Evolutionary conservation across 2,113 vertebrate genomes (phyloP), one percentile per base, ranked within the genome.

Genomic region (Catharus minimus): DNA sequence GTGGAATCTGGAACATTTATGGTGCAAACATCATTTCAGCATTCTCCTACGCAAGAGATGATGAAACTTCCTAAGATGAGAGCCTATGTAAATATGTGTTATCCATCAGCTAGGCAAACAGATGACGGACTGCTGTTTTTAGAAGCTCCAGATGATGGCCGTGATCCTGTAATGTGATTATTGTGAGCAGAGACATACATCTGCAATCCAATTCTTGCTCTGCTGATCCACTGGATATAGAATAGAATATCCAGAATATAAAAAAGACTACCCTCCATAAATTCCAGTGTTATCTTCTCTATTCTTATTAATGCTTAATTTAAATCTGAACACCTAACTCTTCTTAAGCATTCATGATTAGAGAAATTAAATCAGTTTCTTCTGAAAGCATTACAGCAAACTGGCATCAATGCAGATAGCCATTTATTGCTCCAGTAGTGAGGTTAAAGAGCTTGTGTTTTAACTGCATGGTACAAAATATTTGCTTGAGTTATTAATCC

Each of bases 301-400:
- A 67, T 92, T 94, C 73, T 94, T 97, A 94, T 88, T 96, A 72
- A 95, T 94, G 88, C 71, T 95, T 96, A 86, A 91, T 87, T 97
- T 96, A 97, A 91, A 92, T 74, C 52, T 91, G 84, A 53, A 82
- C 68, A 32, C 76, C 36, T 46, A 93, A 71, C 86, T 61, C 75
- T 88, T 90, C 49, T 58, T 79, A 26, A 93, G 83, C 47, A 39
- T 77, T 82, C 67, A 4, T 32, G 39, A 74, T 47, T 77, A 47
- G 55, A 60, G 57, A 84, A 93, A 86, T 90, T 90, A 86, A 91
- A 82, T 89, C 83, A 88, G 27, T 95, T 96, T 87, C n/a, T 88
- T 96, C 84, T 65, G 53, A 77, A 94, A 93, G 50, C 39, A 23
- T 91, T 86, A 80, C 57, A 87, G 78, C 39, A 78, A 91, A 79